These are phyloP conservation scores for Caenorhabditis angaria DNA, from an alignment of 2,888 invertebrate species.

Conservation along the genomic window DNA sequence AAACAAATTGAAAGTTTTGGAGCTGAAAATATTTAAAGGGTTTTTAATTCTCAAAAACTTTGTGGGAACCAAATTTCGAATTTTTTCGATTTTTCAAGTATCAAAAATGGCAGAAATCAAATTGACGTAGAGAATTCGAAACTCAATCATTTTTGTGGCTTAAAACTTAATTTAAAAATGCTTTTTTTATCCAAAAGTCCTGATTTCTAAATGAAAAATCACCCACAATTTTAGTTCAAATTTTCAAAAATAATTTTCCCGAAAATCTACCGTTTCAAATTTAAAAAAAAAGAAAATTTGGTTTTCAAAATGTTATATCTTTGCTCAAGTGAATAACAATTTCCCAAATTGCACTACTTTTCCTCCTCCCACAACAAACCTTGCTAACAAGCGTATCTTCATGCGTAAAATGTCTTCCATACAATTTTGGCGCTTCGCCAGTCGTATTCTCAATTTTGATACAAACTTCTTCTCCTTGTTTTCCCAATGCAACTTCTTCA, in stretches of 20 bases:
- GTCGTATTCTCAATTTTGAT: conserved; percentile 90
- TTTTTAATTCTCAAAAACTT: conserved; percentile 1
- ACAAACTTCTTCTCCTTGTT: conserved; percentile 85
- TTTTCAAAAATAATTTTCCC: too few species aligned
- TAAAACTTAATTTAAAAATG: too few species aligned
- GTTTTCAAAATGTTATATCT: too few species aligned
- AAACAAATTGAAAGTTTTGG: conserved; percentile 2
- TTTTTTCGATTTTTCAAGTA: not conserved
- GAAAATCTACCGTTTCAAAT: not conserved
- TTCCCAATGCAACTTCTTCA: conserved; percentile 90
- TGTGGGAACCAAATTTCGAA: not conserved
- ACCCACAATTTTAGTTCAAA: too few species aligned
- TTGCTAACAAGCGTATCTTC: conserved; percentile 92
- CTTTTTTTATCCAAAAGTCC: too few species aligned
- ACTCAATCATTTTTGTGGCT: too few species aligned
- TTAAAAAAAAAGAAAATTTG: not conserved
- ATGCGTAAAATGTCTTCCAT: conserved; percentile 96
- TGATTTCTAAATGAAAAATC: too few species aligned
- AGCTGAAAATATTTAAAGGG: not conserved
- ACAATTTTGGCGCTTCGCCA: conserved; percentile 98
- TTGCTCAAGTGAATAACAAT: not conserved
- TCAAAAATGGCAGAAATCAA: not conserved
- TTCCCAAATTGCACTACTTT: too few species aligned
- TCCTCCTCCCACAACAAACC: too few species aligned
- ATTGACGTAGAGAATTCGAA: too few species aligned